These are phyloP conservation scores for Champsocephalus esox DNA, from an alignment of 2,797 vertebrate genomes.

Conservation along the genomic window DNA sequence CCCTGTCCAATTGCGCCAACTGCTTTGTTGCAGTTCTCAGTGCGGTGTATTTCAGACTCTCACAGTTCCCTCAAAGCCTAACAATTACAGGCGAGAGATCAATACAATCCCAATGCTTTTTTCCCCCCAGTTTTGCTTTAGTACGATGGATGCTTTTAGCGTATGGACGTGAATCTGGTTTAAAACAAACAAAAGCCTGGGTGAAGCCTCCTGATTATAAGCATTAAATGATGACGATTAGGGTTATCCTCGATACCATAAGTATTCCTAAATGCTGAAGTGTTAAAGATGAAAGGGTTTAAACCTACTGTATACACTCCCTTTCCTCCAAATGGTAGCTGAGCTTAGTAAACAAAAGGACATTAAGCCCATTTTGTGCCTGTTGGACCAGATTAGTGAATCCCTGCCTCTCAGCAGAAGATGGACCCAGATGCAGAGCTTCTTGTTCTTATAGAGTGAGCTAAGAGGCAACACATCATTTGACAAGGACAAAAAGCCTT, in stretches of 20 bases:
- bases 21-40: conserved; percentile 68
- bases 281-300: conserved; percentile 63
- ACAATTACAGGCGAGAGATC: conserved; percentile 46
- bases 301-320: conserved; percentile 54
- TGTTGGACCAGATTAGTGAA: conserved; percentile 71
- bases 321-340: conserved; percentile 59
- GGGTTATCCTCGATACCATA: conserved; percentile 47
- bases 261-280: conserved; percentile 37
- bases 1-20: conserved; percentile 65
- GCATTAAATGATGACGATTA: conserved; percentile 50
- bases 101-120: conserved; percentile 50
- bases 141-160: conserved; percentile 30
- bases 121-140: conserved; percentile 32
- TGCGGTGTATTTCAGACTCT: conserved; percentile 54
- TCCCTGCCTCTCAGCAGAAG: conserved; percentile 60
- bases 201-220: conserved; percentile 36
- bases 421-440: conserved; percentile 58
- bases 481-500: conserved; percentile 57
- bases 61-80: conserved; percentile 49
- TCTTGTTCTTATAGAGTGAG: conserved; percentile 50
- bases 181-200: conserved; percentile 38
- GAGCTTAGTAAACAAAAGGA: conserved; percentile 77
- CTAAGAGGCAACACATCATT: conserved; percentile 52
- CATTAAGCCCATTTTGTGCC: conserved; percentile 69
- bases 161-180: conserved; percentile 24